A percentile compares a stretch with the other conserved stretches of the same genome.
Evolutionary conservation across 1,140 invertebrate genomes (phyloP).

Genomic region (Armadillidium nasatum): DNA sequence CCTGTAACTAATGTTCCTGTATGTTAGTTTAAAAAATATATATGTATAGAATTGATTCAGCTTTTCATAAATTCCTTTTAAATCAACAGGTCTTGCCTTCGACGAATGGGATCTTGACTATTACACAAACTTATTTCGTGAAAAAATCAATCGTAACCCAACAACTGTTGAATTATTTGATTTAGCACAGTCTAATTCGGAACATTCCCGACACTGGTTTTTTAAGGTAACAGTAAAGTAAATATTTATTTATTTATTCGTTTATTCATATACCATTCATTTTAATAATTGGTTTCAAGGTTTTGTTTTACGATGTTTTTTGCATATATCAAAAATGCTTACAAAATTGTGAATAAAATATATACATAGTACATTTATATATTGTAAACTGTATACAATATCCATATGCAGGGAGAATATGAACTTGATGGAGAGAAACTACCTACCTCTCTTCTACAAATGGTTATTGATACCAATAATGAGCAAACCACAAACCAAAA

Average conservation of each 20-base stretch:
- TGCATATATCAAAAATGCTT: too few relatives aligned
- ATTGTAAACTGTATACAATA: too few relatives aligned
- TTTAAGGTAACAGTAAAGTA: conserved; percentile 63
- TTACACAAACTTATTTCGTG: conserved; percentile 73
- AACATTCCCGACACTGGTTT: conserved; percentile 89
- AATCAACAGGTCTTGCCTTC: conserved; percentile 67
- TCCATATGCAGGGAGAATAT: conserved; percentile 71
- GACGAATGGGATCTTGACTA: conserved; percentile 82
- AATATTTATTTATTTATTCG: too few relatives aligned
- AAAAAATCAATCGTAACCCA: conserved; percentile 82
- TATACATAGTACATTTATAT: too few relatives aligned
- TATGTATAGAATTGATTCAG: conserved; percentile 12
- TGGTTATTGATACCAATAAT: conserved; percentile 86
- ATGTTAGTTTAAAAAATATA: neutral
- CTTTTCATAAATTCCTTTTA: too few relatives aligned
- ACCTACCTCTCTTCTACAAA: conserved; percentile 77
- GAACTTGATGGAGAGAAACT: conserved; percentile 74
- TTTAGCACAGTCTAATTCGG: conserved; percentile 96
- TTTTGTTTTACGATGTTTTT: too few relatives aligned
- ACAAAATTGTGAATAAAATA: too few relatives aligned
- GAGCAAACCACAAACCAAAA: conserved; percentile 70
- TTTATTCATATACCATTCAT: too few relatives aligned
- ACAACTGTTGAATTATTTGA: conserved; percentile 98
- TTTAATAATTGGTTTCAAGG: too few relatives aligned
- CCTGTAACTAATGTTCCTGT: too few relatives aligned